Conservation (phyloP, 1,140 invertebrate species). For the Batillaria attramentaria region DNA sequence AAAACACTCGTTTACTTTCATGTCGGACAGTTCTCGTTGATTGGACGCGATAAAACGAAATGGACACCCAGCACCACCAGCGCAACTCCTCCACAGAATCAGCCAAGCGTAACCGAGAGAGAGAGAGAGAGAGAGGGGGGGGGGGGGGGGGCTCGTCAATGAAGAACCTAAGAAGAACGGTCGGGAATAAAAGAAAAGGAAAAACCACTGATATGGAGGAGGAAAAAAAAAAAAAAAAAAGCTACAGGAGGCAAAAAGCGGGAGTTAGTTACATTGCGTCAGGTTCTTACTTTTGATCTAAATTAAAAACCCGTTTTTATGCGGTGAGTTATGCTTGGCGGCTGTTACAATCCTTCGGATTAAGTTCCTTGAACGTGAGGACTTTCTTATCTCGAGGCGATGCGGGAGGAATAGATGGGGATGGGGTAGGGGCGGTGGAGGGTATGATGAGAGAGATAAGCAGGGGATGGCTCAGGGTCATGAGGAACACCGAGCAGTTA, state of each 20-base stretch:
- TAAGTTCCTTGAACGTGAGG: no score
- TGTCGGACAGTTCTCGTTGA: constrained; percentile 7
- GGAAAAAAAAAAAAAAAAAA: neutral
- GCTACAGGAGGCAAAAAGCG: no score
- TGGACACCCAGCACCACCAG: neutral
- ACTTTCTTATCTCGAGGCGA: no score
- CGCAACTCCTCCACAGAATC: neutral
- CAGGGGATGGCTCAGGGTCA: no score
- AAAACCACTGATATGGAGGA: neutral
- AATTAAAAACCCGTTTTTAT: neutral
- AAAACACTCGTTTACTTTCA: constrained; percentile 13
- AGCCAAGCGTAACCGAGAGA: neutral
- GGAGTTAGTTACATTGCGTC: neutral
- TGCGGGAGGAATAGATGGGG: no score
- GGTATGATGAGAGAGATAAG: no score
- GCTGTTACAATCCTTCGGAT: neutral
- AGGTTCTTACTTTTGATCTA: neutral
- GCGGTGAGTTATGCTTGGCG: neutral
- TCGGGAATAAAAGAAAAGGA: neutral
- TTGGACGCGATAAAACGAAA: constrained; percentile 6
- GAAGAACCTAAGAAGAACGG: neutral
- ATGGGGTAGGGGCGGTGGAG: no score
- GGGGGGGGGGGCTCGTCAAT: neutral
- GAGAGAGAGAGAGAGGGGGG: neutral
- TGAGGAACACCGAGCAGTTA: no score